Percentiles rank a stretch among this genome's conserved stretches.
Conservation (phyloP, 2,888 invertebrate genomes). For the Gnatocerus cornutus region DNA sequence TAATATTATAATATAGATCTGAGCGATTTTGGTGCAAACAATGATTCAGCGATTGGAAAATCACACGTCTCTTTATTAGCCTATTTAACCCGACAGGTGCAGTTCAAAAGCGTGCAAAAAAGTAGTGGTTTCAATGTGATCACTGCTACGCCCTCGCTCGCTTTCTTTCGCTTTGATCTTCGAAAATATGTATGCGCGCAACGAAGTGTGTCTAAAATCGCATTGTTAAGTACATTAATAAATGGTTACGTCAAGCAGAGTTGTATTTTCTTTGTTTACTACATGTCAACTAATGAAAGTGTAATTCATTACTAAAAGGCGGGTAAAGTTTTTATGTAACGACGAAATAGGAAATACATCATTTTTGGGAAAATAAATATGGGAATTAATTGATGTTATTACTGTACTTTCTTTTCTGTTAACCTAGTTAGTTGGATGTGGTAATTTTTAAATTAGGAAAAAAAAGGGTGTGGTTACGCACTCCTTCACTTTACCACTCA, state of each 20-base stretch:
- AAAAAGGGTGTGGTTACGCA: constrained; percentile 4
- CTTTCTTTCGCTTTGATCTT: too few species aligned
- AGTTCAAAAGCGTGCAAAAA: too few species aligned
- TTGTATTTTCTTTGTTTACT: constrained; percentile 10
- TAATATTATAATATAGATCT: too few species aligned
- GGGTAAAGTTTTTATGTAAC: not conserved
- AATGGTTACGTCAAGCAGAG: not conserved
- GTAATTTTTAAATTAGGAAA: constrained; percentile 5
- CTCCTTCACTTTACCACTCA: not conserved
- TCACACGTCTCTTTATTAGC: too few species aligned
- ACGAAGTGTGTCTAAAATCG: not conserved
- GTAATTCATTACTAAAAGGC: not conserved
- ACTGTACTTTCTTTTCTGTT: not conserved
- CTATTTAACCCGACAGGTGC: too few species aligned
- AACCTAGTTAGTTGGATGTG: constrained; percentile 4
- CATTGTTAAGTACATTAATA: not conserved
- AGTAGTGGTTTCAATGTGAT: too few species aligned
- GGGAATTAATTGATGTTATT: not conserved
- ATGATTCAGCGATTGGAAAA: too few species aligned
- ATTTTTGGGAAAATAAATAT: not conserved
- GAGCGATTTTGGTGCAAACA: too few species aligned
- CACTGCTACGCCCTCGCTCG: too few species aligned
- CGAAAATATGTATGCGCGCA: not conserved
- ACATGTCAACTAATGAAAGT: constrained; percentile 3
- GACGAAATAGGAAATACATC: not conserved